phyloP scores from a whole-genome alignment of 2,888 invertebrate species.

The Calameuta idolon region DNA sequence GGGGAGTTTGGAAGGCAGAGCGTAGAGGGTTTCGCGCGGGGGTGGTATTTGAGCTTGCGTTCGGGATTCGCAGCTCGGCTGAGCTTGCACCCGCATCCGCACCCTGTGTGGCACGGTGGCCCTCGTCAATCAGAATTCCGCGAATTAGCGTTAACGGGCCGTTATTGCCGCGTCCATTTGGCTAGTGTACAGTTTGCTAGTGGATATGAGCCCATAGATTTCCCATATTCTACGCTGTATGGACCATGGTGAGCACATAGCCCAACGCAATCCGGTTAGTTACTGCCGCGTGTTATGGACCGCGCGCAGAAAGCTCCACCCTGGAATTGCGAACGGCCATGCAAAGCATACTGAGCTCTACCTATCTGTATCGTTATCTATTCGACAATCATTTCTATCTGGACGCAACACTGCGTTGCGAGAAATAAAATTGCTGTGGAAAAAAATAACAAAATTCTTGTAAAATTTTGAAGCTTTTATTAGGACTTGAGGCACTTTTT shows the following conservation, averaged over 20 bases:
- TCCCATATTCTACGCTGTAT: conserved; percentile 62
- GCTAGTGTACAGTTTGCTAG: conserved; percentile 64
- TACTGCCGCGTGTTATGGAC: conserved; percentile 63
- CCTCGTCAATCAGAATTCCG: conserved; percentile 67
- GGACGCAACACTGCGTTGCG: neutral
- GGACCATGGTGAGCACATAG: conserved; percentile 56
- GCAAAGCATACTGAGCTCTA: neutral
- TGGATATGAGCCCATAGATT: conserved; percentile 67
- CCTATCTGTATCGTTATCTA: neutral
- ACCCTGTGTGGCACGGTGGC: conserved; percentile 34
- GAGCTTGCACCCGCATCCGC: neutral
- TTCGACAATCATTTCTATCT: neutral
- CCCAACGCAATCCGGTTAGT: conserved; percentile 65
- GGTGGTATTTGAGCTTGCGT: conserved; percentile 28
- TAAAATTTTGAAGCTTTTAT: neutral
- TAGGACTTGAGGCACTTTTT: neutral
- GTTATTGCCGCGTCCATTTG: conserved; percentile 68
- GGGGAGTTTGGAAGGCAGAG: conserved; percentile 17
- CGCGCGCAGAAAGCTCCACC: conserved; percentile 32
- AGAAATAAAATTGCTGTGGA: neutral
- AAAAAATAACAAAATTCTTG: neutral
- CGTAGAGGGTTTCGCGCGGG: conserved; percentile 14
- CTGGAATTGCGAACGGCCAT: neutral
- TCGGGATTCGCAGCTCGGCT: conserved; percentile 20
- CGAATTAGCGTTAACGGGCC: conserved; percentile 68